A percentile compares a stretch with the other conserved stretches of the same genome.
These are phyloP conservation scores for Watsonalla binaria DNA, from an alignment of 2,888 invertebrate species.

Conservation along the genomic window DNA sequence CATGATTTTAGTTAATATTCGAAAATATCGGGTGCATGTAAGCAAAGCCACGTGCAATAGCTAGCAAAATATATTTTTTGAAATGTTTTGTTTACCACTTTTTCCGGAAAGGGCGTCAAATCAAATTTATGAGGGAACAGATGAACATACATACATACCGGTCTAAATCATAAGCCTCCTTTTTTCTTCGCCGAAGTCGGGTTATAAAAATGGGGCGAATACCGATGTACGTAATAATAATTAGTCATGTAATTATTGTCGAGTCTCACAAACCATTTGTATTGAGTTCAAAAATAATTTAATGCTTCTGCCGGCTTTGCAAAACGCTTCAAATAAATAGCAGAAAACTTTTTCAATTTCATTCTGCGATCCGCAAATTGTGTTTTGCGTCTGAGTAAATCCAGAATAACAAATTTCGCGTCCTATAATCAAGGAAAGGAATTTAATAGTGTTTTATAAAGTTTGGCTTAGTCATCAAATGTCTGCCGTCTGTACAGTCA, in stretches of 20 bases:
- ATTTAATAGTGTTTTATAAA: conserved; percentile 54
- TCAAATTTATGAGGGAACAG: too few relatives aligned
- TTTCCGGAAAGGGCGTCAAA: too few relatives aligned
- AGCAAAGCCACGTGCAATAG: too few relatives aligned
- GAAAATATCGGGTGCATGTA: too few relatives aligned
- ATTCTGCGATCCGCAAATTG: conserved; percentile 70
- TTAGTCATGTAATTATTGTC: conserved; percentile 11
- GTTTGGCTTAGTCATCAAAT: conserved; percentile 8
- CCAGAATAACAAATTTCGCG: conserved; percentile 67
- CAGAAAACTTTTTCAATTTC: conserved; percentile 76
- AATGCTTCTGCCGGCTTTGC: conserved; percentile 51
- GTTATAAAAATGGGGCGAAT: too few relatives aligned
- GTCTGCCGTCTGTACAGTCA: background rate
- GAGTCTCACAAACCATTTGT: conserved; percentile 36
- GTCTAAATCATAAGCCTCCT: too few relatives aligned
- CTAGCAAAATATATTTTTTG: too few relatives aligned
- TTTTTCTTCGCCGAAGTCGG: too few relatives aligned
- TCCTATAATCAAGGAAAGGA: conserved; percentile 55
- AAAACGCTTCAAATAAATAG: conserved; percentile 71
- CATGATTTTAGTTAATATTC: too few relatives aligned
- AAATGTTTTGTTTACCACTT: too few relatives aligned
- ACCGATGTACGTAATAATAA: too few relatives aligned
- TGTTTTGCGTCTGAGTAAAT: conserved; percentile 74
- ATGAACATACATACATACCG: too few relatives aligned
- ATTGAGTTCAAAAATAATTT: conserved; percentile 58